phyloP scores from a whole-genome alignment of 2,888 invertebrate genomes.

The Trichogramma dendrolimi region DNA sequence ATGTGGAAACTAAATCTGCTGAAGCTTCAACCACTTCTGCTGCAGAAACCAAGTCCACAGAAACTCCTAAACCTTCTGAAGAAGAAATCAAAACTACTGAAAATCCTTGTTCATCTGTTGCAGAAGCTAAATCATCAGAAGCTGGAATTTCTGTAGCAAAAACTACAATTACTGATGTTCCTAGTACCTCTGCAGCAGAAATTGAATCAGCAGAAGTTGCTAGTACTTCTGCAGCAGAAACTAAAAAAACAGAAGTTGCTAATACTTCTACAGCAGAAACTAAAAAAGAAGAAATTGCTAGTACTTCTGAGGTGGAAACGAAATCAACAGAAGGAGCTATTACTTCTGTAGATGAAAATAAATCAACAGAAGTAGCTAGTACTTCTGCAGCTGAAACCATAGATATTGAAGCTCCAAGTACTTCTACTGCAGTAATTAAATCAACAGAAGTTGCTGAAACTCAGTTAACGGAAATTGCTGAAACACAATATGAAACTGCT shows the following conservation, averaged over 20 bases:
- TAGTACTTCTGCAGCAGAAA: no score
- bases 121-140: neutral
- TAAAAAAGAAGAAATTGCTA: no score
- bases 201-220: neutral
- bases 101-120: neutral
- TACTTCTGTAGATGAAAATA: slow-evolving; percentile 19
- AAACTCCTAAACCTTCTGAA: neutral
- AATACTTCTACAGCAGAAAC: no score
- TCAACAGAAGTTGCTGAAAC: slow-evolving; percentile 55
- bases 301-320: neutral
- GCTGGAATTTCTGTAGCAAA: no score
- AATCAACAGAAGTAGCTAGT: neutral
- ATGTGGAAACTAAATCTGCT: neutral
- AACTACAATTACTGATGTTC: neutral
- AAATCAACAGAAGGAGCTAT: slow-evolving; percentile 12
- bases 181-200: slow-evolving; percentile 3
- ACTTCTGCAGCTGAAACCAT: neutral
- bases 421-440: no score
- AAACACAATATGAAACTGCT: neutral
- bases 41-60: neutral
- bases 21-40: neutral
- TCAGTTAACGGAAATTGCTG: neutral
- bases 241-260: no score
- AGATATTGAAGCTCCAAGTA: no score
- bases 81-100: slow-evolving; percentile 14